Evolutionary conservation across 30 jellyfish, hydroid and myxozoan genomes (phyloP), one percentile per base, ranked within the genome.

Genomic region (Cassiopea andromeda): DNA sequence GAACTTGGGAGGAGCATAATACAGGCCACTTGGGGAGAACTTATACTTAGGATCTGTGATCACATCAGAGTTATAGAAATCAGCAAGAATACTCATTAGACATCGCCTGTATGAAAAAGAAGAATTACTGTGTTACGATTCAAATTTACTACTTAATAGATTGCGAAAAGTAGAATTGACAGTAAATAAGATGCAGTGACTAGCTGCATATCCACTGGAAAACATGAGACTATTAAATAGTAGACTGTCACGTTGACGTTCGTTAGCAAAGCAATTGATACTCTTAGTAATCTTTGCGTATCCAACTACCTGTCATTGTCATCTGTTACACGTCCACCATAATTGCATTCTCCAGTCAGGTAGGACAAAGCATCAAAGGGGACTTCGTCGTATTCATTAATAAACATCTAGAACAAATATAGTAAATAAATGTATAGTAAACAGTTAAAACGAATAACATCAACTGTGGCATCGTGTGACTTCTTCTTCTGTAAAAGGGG

Each of bases 311-410:
- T 95, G 93, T 95, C 99, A 47, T 78, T 77, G 88, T 95, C 99
- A 87, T 95, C 99, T 18, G 99, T 95, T 44, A 95, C 99, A 15
- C 99, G 89, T 15, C 99, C 99, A 16, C 99, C 99, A 80, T 95
- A 95, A 73, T 95, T 95, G 87, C 99, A 95, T 82, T 95, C 98
- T 18, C 99, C 99, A 87, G 99, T 91, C 89, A 95, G 83, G 72
- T 95, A 95, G 19, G 99, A 49, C 9, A 95, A 78, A 2, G 99
- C 99, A 87, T 95, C 99, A 73, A 90, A 95, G 5, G 99, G 99
- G 27, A 95, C 97, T 58, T 95, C 90, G 15, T 95, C 95, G 73
- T 95, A 95, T 59, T 95, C 99, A 73, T 95, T 95, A 68, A 95
- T 95, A 61, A 95, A 95, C 99, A 95, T 95, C 98, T 94, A 66